Conservation (phyloP, 2,888 invertebrate genomes). For the Choristoneura rosaceana region DNA sequence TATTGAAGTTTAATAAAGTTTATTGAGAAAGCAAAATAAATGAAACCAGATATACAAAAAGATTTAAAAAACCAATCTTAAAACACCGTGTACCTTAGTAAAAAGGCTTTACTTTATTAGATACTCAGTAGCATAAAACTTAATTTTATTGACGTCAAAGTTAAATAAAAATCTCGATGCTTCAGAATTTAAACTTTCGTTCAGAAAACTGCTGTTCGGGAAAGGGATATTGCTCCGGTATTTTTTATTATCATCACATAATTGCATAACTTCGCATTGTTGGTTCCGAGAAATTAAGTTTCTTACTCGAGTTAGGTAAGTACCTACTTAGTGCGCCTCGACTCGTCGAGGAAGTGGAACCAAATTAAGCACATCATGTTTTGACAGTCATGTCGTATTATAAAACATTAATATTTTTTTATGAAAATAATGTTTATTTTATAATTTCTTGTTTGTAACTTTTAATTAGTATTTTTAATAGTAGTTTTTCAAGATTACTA, state of each 20-base stretch:
- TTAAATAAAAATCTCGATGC: slow-evolving; percentile 41
- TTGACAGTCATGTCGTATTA: no score
- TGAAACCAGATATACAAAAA: no score
- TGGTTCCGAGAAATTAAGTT: slow-evolving; percentile 15
- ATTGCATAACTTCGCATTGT: slow-evolving; percentile 34
- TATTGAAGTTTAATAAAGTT: no score
- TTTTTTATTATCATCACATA: slow-evolving; percentile 34
- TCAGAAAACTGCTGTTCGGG: slow-evolving; percentile 13
- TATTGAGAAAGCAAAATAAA: no score
- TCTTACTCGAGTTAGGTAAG: not conserved
- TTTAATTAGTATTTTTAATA: no score
- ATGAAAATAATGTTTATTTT: no score
- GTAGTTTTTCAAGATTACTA: no score
- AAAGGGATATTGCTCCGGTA: slow-evolving; percentile 34
- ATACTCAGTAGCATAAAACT: slow-evolving; percentile 34
- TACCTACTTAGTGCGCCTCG: not conserved
- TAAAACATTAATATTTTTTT: no score
- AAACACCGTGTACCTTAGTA: slow-evolving; percentile 15
- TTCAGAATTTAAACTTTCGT: slow-evolving; percentile 31
- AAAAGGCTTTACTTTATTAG: slow-evolving; percentile 32
- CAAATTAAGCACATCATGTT: not conserved
- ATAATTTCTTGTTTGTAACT: no score
- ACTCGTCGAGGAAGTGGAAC: not conserved
- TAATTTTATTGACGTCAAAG: slow-evolving; percentile 35
- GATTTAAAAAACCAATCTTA: no score